Base-by-base conservation (phyloP, 2,888 invertebrate genomes). In the Hyposoter dolosus region DNA sequence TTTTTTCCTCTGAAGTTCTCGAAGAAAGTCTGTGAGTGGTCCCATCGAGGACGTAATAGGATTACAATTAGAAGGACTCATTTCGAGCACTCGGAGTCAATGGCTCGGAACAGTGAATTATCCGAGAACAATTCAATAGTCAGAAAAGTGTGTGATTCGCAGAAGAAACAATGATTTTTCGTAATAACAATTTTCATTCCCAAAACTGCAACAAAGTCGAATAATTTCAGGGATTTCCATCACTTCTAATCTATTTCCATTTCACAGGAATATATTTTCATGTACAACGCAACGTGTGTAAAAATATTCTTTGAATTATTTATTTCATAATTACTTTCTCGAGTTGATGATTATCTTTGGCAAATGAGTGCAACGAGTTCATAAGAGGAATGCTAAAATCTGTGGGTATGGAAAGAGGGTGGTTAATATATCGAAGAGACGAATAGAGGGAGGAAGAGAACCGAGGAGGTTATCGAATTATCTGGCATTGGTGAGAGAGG, bases 11-110 rank as follows among this genome's bases (percentile, higher is more conserved):
- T 35, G 45, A 40, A 17, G 40, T 72, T 32, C 35, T 68, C 19
- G 9, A 5, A 15, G 1, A 35, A 23, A 35, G 10, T 7, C 23
- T 5, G 5, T 28, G 28, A 53, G 76, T 77, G 43, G 47, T 53
- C 47, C 19, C 50, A 9, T 68, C 53, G 50, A 35, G 10, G 74
- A 72, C 80, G 66, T 90, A 90, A 89, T 86, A 88, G 87, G 90
- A 89, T 90, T 90, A 88, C 83, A 86, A 89, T 90, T 89, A 87
- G 85, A 88, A 84, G 82, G 85, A 85, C 88, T 85, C 80, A 85
- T 85, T 78, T 60, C 83, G 5, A 35, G 69, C 56, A 50, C 23
- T 60, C 50, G 12, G n/a, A 35, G 63, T 19, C 32, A 47, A 43
- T 32, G 10, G 40, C 45, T 47, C 35, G 35, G 23, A 63, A 69